phyloP scores from a whole-genome alignment of 2,888 invertebrate genomes.

The Agrochola lota region DNA sequence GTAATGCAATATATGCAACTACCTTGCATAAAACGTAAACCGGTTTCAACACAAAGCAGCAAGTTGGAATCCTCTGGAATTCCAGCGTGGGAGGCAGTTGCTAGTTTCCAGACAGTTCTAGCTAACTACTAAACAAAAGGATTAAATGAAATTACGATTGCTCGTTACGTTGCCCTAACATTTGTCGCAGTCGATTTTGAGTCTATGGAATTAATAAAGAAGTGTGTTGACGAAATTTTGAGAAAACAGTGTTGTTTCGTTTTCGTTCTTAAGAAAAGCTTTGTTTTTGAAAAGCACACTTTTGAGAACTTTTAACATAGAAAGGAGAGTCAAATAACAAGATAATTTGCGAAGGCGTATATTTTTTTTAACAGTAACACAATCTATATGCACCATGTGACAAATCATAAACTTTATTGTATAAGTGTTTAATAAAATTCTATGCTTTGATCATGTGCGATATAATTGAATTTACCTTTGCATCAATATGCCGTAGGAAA shows the following conservation, averaged over 20 bases:
- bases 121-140: slow-evolving; percentile 69
- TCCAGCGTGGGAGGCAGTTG: slow-evolving; percentile 44
- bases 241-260: neutral
- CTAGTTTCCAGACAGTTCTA: slow-evolving; percentile 53
- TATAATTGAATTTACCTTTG: neutral
- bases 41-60: slow-evolving; percentile 57
- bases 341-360: neutral
- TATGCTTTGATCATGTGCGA: neutral
- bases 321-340: neutral
- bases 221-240: slow-evolving; percentile 1
- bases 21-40: slow-evolving; percentile 50
- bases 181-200: slow-evolving; percentile 40
- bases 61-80: slow-evolving; percentile 63
- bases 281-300: neutral
- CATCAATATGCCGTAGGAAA: neutral
- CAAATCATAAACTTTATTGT: neutral
- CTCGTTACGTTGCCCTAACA: slow-evolving; percentile 34
- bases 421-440: neutral
- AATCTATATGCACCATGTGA: neutral
- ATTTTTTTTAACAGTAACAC: neutral
- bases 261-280: neutral
- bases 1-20: slow-evolving; percentile 35
- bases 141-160: slow-evolving; percentile 62
- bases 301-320: neutral
- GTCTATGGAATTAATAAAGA: slow-evolving; percentile 26